Conservation (phyloP, 2,113 vertebrate species). For the Geococcyx californianus region DNA sequence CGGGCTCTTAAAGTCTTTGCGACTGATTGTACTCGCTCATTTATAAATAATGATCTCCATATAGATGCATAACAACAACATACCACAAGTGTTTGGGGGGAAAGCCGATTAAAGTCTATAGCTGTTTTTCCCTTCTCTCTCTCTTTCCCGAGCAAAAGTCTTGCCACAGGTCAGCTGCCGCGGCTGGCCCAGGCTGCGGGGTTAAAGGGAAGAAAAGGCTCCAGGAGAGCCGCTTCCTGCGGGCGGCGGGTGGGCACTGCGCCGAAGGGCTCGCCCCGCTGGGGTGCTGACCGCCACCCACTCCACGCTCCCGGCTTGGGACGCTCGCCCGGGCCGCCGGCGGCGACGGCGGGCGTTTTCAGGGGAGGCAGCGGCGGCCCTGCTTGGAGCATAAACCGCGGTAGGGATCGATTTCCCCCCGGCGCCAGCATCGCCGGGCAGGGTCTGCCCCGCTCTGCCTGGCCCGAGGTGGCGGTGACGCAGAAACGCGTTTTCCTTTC, state of each 20-base stretch:
- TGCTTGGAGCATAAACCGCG: neutral
- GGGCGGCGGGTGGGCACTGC: neutral
- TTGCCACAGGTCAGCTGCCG: slow-evolving; percentile 5
- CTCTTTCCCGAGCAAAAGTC: slow-evolving; percentile 23
- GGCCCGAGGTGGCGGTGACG: slow-evolving; percentile 71
- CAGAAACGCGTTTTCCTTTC: slow-evolving; percentile 77
- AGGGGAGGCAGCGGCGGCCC: neutral
- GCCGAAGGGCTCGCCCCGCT: neutral
- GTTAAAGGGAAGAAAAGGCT: neutral
- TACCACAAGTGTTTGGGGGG: slow-evolving; percentile 51
- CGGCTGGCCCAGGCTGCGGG: neutral
- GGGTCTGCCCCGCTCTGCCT: neutral
- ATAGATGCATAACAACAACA: slow-evolving; percentile 58
- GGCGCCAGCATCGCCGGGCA: neutral
- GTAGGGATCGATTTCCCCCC: neutral
- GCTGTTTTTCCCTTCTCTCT: neutral
- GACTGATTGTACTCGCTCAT: slow-evolving; percentile 47
- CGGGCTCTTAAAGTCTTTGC: slow-evolving; percentile 59
- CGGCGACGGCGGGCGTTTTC: neutral
- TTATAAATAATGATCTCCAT: slow-evolving; percentile 64
- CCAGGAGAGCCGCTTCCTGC: neutral
- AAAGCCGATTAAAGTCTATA: slow-evolving; percentile 60
- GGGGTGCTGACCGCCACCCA: neutral
- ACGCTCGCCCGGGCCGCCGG: neutral
- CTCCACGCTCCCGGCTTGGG: neutral